These are phyloP conservation scores for Streptopelia turtur DNA, from an alignment of 2,797 vertebrate genomes.

Conservation along the genomic window DNA sequence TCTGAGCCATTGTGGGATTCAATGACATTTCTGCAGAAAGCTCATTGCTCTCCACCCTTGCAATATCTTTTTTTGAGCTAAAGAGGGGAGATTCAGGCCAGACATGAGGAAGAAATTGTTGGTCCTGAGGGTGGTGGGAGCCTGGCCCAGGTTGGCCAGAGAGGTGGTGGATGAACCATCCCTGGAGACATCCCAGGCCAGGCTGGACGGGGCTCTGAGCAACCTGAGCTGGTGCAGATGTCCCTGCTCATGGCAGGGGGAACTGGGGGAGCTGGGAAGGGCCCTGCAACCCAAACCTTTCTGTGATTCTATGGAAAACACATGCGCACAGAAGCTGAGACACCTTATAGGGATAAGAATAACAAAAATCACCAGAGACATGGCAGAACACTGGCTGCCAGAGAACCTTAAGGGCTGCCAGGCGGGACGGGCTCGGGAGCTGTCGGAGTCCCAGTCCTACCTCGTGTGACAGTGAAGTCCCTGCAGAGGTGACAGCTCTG, in stretches of 20 bases:
- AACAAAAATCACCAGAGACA: background rate
- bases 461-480: background rate
- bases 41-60: background rate
- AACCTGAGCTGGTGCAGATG: too few relatives aligned
- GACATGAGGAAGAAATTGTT: too few relatives aligned
- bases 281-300: too few relatives aligned
- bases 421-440: background rate
- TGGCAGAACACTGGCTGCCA: background rate
- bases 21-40: background rate
- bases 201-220: too few relatives aligned
- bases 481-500: constrained; percentile 37
- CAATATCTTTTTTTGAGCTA: background rate
- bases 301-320: background rate
- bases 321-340: accelerated
- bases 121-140: too few relatives aligned
- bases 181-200: too few relatives aligned
- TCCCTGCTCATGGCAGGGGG: too few relatives aligned
- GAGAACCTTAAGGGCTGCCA: background rate
- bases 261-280: too few relatives aligned
- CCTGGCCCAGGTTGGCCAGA: too few relatives aligned
- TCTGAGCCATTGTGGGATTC: accelerated
- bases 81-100: background rate
- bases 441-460: background rate
- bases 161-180: too few relatives aligned
- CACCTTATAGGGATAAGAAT: background rate